Percentiles rank a stretch among this genome's conserved stretches.
These are phyloP conservation scores for Tarsius wallacei DNA, from an alignment of 2,797 vertebrate species.

Conservation along the genomic window DNA sequence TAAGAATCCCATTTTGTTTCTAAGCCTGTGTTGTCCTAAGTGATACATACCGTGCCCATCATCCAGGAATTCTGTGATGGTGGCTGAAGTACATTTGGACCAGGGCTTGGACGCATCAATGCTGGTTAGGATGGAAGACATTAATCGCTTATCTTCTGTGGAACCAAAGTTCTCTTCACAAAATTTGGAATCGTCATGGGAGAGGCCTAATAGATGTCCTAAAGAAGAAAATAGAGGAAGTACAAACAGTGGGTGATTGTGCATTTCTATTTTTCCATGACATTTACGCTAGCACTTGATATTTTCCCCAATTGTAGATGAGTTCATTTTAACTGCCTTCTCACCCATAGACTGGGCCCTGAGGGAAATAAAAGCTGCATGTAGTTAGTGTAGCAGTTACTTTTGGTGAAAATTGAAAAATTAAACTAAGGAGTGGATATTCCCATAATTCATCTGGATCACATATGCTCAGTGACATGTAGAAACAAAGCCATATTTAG, in stretches of 20 bases:
- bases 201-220: slow-evolving; percentile 98
- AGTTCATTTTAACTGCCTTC: slow-evolving; percentile 59
- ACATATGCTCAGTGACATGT: slow-evolving; percentile 67
- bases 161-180: slow-evolving; percentile 98
- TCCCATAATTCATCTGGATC: slow-evolving; percentile 78
- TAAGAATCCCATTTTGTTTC: not conserved
- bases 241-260: not conserved
- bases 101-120: slow-evolving; percentile 98
- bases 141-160: slow-evolving; percentile 97
- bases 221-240: slow-evolving; percentile 34
- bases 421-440: not conserved
- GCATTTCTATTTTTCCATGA: not conserved
- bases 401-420: slow-evolving; percentile 62
- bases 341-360: not conserved
- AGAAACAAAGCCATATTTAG: slow-evolving; percentile 60
- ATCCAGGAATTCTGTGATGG: slow-evolving; percentile 98
- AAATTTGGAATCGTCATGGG: slow-evolving; percentile 99
- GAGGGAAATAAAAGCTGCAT: slow-evolving; percentile 1
- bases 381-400: not conserved
- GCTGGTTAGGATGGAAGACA: slow-evolving; percentile 99
- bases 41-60: slow-evolving; percentile 96
- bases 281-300: not conserved
- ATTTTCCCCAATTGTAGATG: not conserved
- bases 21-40: not conserved
- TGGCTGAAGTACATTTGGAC: slow-evolving; percentile 98